A percentile compares a stretch with the other conserved stretches of the same genome.
These are phyloP conservation scores for Bradypodion pumilum DNA, from an alignment of 2,797 vertebrate species.

Conservation along the genomic window DNA sequence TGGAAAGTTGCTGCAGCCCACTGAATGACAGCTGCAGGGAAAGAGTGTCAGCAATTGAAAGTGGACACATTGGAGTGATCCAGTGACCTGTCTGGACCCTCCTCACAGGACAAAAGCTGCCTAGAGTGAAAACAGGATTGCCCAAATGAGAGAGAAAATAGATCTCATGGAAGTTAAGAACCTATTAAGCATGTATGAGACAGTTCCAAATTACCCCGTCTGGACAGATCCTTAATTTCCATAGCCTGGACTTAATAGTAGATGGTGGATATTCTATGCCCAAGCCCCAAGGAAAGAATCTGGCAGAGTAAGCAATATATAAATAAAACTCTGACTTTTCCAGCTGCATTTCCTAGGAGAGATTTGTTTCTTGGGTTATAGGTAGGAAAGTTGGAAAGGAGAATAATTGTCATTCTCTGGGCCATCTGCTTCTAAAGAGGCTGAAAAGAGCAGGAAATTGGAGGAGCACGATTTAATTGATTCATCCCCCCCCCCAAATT, in stretches of 20 bases:
- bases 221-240: no score
- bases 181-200: no score
- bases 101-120: no score
- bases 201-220: no score
- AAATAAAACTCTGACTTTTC: neutral
- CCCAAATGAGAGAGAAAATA: no score
- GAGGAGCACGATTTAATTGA: slow-evolving; percentile 32
- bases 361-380: neutral
- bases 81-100: no score
- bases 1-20: no score
- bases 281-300: neutral
- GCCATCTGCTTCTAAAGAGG: slow-evolving; percentile 24
- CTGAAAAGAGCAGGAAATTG: slow-evolving; percentile 32
- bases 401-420: slow-evolving; percentile 3
- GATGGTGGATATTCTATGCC: neutral
- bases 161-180: no score
- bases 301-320: neutral
- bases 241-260: neutral
- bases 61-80: no score
- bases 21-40: no score
- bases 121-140: no score
- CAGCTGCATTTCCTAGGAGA: neutral
- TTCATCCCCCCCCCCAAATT: slow-evolving; percentile 28
- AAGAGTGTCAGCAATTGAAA: no score
- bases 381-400: slow-evolving; percentile 2